These are phyloP conservation scores for Ptilorrhoa leucosticta DNA, from an alignment of 2,113 vertebrate species.

Conservation along the genomic window DNA sequence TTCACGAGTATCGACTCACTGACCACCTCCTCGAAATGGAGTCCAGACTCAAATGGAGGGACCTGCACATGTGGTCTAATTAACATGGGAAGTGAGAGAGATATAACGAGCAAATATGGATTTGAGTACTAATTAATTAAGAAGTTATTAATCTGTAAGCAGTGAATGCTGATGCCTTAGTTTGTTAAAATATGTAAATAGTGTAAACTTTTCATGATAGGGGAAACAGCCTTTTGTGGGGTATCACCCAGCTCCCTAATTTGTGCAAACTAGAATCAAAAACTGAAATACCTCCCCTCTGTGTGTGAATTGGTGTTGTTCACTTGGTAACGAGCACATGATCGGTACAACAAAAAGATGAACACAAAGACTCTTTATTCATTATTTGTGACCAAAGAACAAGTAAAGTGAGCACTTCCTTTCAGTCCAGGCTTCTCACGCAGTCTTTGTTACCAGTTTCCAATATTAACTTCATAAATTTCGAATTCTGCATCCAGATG, in stretches of 20 bases:
- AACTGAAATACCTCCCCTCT: background rate
- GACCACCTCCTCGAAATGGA: background rate
- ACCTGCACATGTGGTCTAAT: background rate
- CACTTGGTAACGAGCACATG: fast-evolving
- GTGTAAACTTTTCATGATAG: background rate
- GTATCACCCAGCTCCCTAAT: background rate
- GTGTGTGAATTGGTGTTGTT: background rate
- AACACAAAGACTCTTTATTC: background rate
- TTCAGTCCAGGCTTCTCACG: background rate
- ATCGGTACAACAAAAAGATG: background rate
- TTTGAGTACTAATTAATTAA: background rate
- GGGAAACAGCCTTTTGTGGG: background rate
- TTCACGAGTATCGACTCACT: background rate
- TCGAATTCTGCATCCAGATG: background rate
- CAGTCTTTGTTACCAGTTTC: background rate
- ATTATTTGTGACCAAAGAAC: background rate
- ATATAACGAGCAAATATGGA: background rate
- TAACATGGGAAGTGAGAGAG: background rate
- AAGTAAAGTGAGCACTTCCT: background rate
- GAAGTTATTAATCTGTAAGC: background rate
- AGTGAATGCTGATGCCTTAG: background rate
- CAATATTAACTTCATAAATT: background rate
- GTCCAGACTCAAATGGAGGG: background rate
- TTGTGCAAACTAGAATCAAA: background rate
- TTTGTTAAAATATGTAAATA: background rate